phyloP scores from a whole-genome alignment of 2,888 invertebrate genomes.

The Philereme vetulata region DNA sequence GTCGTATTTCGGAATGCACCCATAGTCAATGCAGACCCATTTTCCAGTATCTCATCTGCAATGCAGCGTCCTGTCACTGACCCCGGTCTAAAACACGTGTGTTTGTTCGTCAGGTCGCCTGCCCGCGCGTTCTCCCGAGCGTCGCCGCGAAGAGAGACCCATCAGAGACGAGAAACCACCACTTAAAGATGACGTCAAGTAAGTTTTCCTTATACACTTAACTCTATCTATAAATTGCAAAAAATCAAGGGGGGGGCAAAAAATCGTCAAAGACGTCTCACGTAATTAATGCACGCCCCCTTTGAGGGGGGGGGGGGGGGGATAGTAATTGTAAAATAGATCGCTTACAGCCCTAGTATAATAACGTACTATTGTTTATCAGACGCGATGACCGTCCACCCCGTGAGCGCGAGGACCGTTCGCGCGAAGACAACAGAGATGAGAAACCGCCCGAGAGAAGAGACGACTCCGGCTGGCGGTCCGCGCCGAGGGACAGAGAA shows the following conservation, averaged over 20 bases:
- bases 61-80: too few species aligned
- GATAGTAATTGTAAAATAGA: too few species aligned
- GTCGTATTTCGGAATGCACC: too few species aligned
- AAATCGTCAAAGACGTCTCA: too few species aligned
- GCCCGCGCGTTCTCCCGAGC: conserved; percentile 55
- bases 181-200: conserved; percentile 34
- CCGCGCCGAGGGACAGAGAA: conserved; percentile 49
- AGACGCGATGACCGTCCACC: conserved; percentile 33
- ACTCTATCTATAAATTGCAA: too few species aligned
- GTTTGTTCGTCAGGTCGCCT: conserved; percentile 40
- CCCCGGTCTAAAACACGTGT: too few species aligned
- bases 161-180: conserved; percentile 46
- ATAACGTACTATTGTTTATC: not conserved
- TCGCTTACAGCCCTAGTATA: too few species aligned
- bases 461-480: conserved; percentile 62
- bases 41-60: too few species aligned
- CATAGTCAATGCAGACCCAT: too few species aligned
- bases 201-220: not conserved
- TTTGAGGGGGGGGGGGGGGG: too few species aligned
- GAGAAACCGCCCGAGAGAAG: conserved; percentile 26
- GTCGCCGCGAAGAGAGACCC: conserved; percentile 50
- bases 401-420: conserved; percentile 45
- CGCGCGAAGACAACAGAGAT: conserved; percentile 45
- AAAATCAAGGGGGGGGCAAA: too few species aligned
- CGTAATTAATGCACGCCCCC: too few species aligned